These are phyloP conservation scores for Acronicta aceris DNA, from an alignment of 2,888 invertebrate genomes.

Conservation along the genomic window DNA sequence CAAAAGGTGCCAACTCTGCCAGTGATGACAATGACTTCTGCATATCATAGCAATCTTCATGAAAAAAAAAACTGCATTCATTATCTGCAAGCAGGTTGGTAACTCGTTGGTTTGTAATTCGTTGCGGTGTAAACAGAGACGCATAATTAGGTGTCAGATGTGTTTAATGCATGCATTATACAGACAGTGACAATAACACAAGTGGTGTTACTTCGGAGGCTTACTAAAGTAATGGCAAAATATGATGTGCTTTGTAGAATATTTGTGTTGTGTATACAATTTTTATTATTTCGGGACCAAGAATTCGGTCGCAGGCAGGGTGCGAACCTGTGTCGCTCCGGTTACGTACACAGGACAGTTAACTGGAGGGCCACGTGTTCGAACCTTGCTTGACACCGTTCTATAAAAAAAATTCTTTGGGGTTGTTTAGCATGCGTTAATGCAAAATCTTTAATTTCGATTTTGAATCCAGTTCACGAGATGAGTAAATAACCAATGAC, in stretches of 20 bases:
- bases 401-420: no score
- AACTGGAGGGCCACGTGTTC: no score
- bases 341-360: no score
- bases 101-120: slow-evolving; percentile 20
- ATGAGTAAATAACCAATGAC: no score
- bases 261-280: not conserved
- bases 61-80: not conserved
- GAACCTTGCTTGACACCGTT: no score
- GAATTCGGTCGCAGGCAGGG: no score
- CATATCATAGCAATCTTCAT: not conserved
- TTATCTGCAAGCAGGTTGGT: not conserved
- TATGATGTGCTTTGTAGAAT: not conserved
- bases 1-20: not conserved
- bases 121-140: slow-evolving; percentile 3
- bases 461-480: no score
- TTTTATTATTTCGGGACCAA: not conserved
- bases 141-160: slow-evolving; percentile 22
- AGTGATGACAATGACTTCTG: not conserved
- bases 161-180: slow-evolving; percentile 11
- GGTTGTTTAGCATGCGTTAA: no score
- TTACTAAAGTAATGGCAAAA: not conserved
- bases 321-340: no score
- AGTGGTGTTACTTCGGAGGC: not conserved
- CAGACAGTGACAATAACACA: not conserved
- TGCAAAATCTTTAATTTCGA: no score